Base-by-base conservation (phyloP, 1,140 invertebrate species). In the Lucilia sericata region DNA sequence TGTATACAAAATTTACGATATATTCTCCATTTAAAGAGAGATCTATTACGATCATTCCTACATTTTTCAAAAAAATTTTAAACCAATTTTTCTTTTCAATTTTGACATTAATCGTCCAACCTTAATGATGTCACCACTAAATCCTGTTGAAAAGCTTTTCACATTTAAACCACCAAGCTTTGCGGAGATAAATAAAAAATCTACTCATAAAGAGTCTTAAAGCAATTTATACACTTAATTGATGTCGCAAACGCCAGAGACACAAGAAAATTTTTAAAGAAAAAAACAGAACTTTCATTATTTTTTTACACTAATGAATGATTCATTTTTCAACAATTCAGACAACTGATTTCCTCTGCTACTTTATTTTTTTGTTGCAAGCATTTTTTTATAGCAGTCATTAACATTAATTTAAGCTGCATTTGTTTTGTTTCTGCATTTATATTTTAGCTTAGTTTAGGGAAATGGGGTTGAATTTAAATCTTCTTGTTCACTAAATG, bases 391-490 rank as follows among this genome's bases (percentile, higher is more conserved):
- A 78, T 80, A 19, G 13, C 47, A 80, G 76, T 51, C 21, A 80
- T 80, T 80, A 80, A 80, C 76, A 34, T 51, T 80, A 80, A 80
- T 80, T 80, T 80, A 80, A 80, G 47, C 14, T 80, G 34, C 5
- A 2, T 5, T 14, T 60, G 51, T n/a, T 60, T 60, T 17, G 14
- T 60, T n/a, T 17, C n/a, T 42, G 55, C 2, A n/a, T 60, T 7
- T 17, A 30, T n/a, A 60, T 14, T n/a, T 17, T 60, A 17, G 14
- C 0, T 7, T 60, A 8, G 17, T 60, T 60, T 60, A 60, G 65
- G 60, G 5, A 42, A 10, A 42, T 8, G 42, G 5, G 42, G 2
- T 42, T 42, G 42, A 21, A 25, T 25, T 70, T 9, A 21, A 70
- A 70, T 21, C 19, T 49, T 51, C 21, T 51, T 10, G 10, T 47